Conservation (phyloP, 2,113 vertebrate species). For the Phainopepla nitens region DNA sequence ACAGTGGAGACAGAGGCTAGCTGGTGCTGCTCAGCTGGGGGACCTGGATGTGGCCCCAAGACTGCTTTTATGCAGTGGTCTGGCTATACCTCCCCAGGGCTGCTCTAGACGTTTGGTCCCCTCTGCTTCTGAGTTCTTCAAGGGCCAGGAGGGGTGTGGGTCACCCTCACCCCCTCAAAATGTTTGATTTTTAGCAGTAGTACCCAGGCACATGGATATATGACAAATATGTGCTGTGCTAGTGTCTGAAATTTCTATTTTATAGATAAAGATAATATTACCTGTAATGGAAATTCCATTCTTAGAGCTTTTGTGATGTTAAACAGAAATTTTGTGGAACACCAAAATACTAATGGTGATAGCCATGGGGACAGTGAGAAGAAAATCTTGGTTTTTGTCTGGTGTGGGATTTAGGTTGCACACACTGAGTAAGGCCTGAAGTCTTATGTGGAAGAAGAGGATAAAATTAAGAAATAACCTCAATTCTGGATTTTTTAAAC, state of each 20-base stretch:
- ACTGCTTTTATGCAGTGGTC: not conserved
- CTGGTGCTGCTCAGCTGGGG: not conserved
- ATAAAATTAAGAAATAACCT: not conserved
- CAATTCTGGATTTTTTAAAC: not conserved
- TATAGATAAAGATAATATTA: not conserved
- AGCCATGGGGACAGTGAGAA: not conserved
- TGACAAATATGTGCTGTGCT: not conserved
- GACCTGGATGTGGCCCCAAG: not conserved
- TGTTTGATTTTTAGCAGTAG: not conserved
- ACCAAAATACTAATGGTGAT: not conserved
- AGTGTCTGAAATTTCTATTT: not conserved
- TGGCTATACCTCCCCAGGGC: not conserved
- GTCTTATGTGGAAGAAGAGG: not conserved
- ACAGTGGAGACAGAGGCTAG: not conserved
- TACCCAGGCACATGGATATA: not conserved
- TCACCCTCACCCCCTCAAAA: not conserved
- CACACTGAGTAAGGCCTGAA: not conserved
- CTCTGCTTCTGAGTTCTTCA: accelerated
- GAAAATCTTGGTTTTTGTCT: not conserved
- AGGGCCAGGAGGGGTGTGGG: not conserved
- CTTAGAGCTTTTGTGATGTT: not conserved
- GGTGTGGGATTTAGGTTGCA: not conserved
- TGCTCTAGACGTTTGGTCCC: not conserved
- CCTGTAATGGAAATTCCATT: not conserved
- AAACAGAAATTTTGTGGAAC: not conserved